Base-by-base conservation (phyloP, 2,888 invertebrate genomes). In the Dicyrtomina minuta region DNA sequence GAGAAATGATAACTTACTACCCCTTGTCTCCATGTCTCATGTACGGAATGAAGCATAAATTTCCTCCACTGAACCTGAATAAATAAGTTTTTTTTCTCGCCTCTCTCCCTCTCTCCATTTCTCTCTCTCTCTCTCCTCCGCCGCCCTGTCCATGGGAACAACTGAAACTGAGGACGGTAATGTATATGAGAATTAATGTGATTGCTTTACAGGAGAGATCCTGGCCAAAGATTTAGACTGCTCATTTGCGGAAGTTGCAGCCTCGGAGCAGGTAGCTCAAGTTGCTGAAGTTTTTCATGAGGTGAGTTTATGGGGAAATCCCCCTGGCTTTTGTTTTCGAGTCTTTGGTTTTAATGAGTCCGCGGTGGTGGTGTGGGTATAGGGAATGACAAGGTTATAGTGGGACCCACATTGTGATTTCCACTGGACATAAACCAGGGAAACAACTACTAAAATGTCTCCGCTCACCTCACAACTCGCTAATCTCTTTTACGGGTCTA, bases 191-290 rank as follows among this genome's bases (percentile, higher is more conserved):
- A 62, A 49, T 49, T n/a, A 60, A 49, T 62, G 49, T 49, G 33
- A 49, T 62, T 49, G 46, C 46, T 66, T 71, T 79, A 5, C 78
- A 84, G 84, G 84, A 41, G 92, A 92, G 81, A 91, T 90, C 77
- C 83, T 94, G 62, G 93, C 93, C 12, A 90, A 92, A 81, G 92
- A 93, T 81, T 90, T 91, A 80, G 93, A 93, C 80, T 93, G 93
- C 82, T 89, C 88, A 80, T 94, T 93, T 82, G 88, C 89, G 46
- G 93, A 94, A 83, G 90, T 93, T 13, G 89, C 93, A 0, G 93
- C 93, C 0, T 92, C 93, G 0, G 93, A 94, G 81, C 92, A 93
- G 83, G 86, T 85, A 68, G 87, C 87, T 67, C 90, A 91, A 80
- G 90, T 94, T 5, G 90, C 90, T 0, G 90, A 92, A 74, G 91